Conservation (phyloP, 2,113 vertebrate species). For the Sylvia atricapilla region DNA sequence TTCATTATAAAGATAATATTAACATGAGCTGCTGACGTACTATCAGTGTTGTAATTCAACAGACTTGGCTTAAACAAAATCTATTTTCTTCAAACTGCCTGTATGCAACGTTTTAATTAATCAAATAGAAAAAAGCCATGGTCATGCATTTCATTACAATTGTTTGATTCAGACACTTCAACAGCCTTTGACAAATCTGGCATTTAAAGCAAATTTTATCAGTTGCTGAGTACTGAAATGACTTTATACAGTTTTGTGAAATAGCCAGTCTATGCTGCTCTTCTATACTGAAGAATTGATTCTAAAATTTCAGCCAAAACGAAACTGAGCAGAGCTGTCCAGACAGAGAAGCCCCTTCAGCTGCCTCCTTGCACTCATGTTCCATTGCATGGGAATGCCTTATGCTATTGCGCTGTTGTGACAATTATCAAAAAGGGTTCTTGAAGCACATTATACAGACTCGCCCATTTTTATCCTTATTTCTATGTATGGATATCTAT, state of each 20-base stretch:
- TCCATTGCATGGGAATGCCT: background rate
- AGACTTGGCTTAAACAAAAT: background rate
- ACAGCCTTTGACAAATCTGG: background rate
- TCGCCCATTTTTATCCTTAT: background rate
- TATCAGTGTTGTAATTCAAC: background rate
- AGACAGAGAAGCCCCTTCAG: background rate
- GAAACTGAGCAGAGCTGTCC: background rate
- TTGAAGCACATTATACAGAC: background rate
- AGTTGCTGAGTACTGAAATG: background rate
- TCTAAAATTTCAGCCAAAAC: background rate
- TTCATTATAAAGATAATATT: background rate
- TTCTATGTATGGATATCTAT: background rate
- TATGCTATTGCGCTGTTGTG: background rate
- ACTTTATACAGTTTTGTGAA: background rate
- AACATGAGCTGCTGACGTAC: background rate
- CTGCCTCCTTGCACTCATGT: background rate
- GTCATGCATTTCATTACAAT: background rate
- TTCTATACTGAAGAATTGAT: accelerated
- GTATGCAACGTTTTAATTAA: background rate
- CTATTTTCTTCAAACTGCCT: background rate
- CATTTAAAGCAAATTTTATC: background rate
- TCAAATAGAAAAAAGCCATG: background rate
- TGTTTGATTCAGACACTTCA: background rate
- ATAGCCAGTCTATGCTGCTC: background rate
- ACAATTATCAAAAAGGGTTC: background rate